Base-by-base conservation (phyloP, 2,113 vertebrate species). In the Etia nguti region DNA sequence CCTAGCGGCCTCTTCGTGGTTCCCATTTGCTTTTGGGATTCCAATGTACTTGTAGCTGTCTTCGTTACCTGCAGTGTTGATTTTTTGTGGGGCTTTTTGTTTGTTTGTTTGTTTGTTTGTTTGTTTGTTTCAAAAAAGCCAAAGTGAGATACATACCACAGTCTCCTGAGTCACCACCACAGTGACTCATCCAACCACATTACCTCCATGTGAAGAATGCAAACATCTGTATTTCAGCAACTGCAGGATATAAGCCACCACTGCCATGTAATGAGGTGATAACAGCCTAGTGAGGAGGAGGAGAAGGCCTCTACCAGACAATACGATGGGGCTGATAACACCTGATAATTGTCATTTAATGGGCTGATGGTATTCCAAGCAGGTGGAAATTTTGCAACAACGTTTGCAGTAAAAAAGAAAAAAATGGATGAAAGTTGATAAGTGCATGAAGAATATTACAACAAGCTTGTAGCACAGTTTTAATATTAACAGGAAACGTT, bases 1-100 rank as follows among this genome's bases (percentile, higher is more conserved):
- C 12, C 24, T 15, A 57, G 55, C 6, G 0, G 54, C 55, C 1
- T 26, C 6, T 57, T 57, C 0, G 8, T 57, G 55, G 55, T 57
- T 57, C 2, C 55, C 55, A 26, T 26, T 57, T 57, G 22, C 55
- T 8, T 57, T 57, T 57, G 1, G 1, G 22, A 57, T 57, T 26
- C 4, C 22, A 26, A 12, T 15, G 22, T 57, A 26, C 22, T 26
- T 57, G 0, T 0, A 57, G 55, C 22, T 26, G 55, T 57, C 22
- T 26, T 57, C 0, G 1, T 4, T 26, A 57, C 24, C 55, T 57
- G 4, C 22, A 26, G 55, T 6, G 26, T 18, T 59, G 15, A 59
- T 29, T 59, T 59, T 16, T 18, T 59, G 0, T 29, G 56, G 13
- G 0, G 0, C 5, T 59, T 5, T 2, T 24, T 31, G 2, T 31